These are phyloP conservation scores for Acronicta aceris DNA, from an alignment of 2,888 invertebrate genomes.

Conservation along the genomic window DNA sequence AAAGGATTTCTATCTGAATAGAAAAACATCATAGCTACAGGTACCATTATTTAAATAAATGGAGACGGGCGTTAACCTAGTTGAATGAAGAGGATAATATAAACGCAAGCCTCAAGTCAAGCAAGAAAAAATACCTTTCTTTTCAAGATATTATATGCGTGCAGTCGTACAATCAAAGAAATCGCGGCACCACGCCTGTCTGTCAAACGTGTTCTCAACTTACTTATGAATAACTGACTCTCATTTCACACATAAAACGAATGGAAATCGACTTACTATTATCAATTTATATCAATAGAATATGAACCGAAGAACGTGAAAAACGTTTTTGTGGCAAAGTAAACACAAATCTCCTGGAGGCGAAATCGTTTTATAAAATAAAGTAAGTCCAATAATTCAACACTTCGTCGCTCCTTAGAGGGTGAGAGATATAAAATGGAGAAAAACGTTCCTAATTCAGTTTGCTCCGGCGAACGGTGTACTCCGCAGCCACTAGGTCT, in stretches of 20 bases:
- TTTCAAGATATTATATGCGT: conserved; percentile 6
- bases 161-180: conserved; percentile 18
- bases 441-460: conserved; percentile 87
- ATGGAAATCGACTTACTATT: conserved; percentile 62
- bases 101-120: no score
- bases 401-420: conserved; percentile 82
- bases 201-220: conserved; percentile 46
- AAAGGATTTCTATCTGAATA: no score
- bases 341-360: conserved; percentile 79
- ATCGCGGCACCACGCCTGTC: conserved; percentile 39
- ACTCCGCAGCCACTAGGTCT: conserved; percentile 74
- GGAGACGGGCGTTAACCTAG: no score
- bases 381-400: conserved; percentile 87
- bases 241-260: conserved; percentile 42
- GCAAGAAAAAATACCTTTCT: background rate
- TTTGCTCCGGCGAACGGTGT: conserved; percentile 79
- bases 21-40: no score
- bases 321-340: conserved; percentile 75
- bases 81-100: no score
- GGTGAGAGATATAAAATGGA: conserved; percentile 82
- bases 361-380: conserved; percentile 85
- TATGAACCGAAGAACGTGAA: conserved; percentile 66
- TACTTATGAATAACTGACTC: conserved; percentile 42
- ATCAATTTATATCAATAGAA: conserved; percentile 71
- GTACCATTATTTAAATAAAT: no score